phyloP scores from a whole-genome alignment of 1,140 invertebrate genomes.

The Chionoecetes opilio region DNA sequence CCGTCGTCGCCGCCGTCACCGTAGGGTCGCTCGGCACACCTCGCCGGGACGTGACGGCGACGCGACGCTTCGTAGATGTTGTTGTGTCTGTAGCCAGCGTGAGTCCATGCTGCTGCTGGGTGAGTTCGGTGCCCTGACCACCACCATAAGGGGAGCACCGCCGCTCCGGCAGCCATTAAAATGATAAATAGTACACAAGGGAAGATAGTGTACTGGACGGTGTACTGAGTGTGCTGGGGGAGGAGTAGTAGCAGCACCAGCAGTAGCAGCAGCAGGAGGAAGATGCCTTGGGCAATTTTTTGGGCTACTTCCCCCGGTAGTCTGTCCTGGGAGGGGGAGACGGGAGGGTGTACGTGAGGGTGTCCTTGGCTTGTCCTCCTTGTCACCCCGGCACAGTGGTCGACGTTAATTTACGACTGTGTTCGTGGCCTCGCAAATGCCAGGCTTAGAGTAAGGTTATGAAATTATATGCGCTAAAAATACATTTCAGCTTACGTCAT shows the following conservation, averaged over 20 bases:
- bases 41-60: too few species aligned
- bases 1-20: background rate
- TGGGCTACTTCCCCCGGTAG: background rate
- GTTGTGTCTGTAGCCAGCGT: background rate
- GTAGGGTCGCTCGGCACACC: background rate
- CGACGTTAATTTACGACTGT: background rate
- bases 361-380: background rate
- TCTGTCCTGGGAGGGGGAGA: background rate
- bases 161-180: background rate
- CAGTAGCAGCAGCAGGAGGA: background rate
- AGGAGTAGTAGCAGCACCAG: background rate
- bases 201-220: background rate
- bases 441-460: background rate
- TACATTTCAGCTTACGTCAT: background rate
- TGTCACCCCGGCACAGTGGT: background rate
- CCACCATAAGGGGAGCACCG: background rate
- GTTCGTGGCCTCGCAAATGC: background rate
- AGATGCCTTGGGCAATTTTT: background rate
- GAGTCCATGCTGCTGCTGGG: background rate
- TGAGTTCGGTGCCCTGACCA: slow-evolving; percentile 11
- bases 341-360: background rate
- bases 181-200: slow-evolving; percentile 30
- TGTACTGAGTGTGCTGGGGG: background rate
- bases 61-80: too few species aligned
- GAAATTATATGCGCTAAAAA: background rate